These are phyloP conservation scores for Gobius niger DNA, from an alignment of 2,113 vertebrate genomes.

Conservation along the genomic window DNA sequence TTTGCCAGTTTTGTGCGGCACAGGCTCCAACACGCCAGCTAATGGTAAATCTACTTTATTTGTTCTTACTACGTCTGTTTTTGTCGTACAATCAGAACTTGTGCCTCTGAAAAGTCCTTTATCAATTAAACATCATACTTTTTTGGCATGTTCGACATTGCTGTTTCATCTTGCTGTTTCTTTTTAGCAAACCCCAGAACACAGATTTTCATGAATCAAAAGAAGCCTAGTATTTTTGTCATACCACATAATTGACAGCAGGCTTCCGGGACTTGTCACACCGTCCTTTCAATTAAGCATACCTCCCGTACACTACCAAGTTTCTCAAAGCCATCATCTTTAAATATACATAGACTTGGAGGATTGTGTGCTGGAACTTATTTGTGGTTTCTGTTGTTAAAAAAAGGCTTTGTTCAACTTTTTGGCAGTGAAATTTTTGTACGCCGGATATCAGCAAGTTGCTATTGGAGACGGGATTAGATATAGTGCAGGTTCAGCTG, in stretches of 20 bases:
- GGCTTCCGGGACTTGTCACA: constrained; percentile 35
- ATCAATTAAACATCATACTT: constrained; percentile 20
- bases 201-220: constrained; percentile 39
- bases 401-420: constrained; percentile 15
- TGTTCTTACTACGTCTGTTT: constrained; percentile 9
- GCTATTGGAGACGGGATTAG: constrained; percentile 19
- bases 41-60: constrained; percentile 40
- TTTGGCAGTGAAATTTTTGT: constrained; percentile 27
- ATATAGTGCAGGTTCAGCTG: constrained; percentile 14
- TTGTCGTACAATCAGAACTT: constrained; percentile 6
- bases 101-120: constrained; percentile 21
- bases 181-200: constrained; percentile 25
- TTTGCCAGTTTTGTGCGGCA: constrained; percentile 29
- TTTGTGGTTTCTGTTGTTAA: constrained; percentile 10
- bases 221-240: constrained; percentile 32
- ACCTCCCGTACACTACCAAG: constrained; percentile 9
- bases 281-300: constrained; percentile 32
- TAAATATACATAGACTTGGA: constrained; percentile 7
- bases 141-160: constrained; percentile 13
- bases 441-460: constrained; percentile 14
- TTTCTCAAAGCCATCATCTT: constrained; percentile 30
- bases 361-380: background rate
- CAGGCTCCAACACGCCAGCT: constrained; percentile 12
- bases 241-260: constrained; percentile 35
- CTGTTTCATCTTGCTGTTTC: constrained; percentile 21